A percentile compares a stretch with the other conserved stretches of the same genome.
These are phyloP conservation scores for Callionymus lyra DNA, from an alignment of 2,113 vertebrate genomes.

Conservation along the genomic window DNA sequence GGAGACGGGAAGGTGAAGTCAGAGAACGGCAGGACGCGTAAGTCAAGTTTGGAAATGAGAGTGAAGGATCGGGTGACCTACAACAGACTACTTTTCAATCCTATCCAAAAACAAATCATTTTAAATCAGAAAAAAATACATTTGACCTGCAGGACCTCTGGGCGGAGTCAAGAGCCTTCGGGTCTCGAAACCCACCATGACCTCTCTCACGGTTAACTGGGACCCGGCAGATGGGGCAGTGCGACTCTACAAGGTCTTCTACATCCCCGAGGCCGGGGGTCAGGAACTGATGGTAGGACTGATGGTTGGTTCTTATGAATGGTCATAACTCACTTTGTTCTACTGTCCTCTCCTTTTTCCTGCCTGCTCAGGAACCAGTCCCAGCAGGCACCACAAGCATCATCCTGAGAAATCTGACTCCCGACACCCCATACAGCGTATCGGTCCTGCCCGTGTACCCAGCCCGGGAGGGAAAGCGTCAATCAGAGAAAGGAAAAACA, in stretches of 20 bases:
- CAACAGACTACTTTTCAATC: no score
- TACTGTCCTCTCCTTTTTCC: no score
- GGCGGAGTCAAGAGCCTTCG: conserved; percentile 81
- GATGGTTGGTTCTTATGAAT: no score
- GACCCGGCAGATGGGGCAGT: conserved; percentile 88
- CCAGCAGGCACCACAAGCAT: conserved; percentile 76
- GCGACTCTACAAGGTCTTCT: conserved; percentile 89
- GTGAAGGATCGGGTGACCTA: no score
- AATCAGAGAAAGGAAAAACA: conserved; percentile 86
- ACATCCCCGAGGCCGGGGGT: conserved; percentile 70
- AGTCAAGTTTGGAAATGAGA: conserved; percentile 49
- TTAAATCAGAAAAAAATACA: not conserved
- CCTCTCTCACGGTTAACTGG: conserved; percentile 83
- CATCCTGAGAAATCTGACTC: conserved; percentile 81
- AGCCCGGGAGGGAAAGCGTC: conserved; percentile 79
- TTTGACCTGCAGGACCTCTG: conserved; percentile 70
- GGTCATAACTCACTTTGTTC: no score
- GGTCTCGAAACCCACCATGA: conserved; percentile 88
- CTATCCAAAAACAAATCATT: not conserved
- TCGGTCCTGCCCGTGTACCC: conserved; percentile 79
- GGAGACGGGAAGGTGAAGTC: conserved; percentile 80
- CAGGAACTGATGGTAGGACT: conserved; percentile 79
- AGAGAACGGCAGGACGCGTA: conserved; percentile 84
- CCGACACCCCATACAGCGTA: conserved; percentile 81
- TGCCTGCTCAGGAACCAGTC: conserved; percentile 73